phyloP scores from a whole-genome alignment of 2,797 vertebrate species.

The Todus mexicanus region DNA sequence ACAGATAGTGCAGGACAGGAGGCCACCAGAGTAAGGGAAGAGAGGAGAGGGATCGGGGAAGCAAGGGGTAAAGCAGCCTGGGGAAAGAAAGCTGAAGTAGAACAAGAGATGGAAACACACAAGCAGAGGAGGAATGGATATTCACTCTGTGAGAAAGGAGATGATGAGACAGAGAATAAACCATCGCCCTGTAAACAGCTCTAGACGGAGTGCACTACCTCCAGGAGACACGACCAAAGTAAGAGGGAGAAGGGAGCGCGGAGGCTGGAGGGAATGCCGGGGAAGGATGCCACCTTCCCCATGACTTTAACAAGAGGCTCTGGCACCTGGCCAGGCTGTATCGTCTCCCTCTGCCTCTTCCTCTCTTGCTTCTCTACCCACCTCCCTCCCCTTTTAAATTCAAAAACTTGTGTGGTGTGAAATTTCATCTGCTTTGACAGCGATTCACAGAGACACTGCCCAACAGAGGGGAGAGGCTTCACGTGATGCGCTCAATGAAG shows the following conservation, averaged over 20 bases:
- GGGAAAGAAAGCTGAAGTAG: background rate
- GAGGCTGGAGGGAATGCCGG: background rate
- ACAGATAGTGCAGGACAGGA: background rate
- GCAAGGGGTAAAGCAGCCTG: background rate
- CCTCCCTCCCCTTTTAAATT: conserved; percentile 39
- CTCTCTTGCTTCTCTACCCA: background rate
- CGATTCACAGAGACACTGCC: conserved; percentile 20
- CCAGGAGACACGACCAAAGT: background rate
- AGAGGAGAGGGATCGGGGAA: background rate
- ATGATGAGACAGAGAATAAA: conserved; percentile 28
- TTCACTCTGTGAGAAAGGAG: background rate
- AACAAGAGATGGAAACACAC: background rate
- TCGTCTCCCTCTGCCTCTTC: conserved; percentile 27
- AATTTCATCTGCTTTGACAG: conserved; percentile 12
- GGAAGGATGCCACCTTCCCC: conserved; percentile 48
- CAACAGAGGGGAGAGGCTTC: background rate
- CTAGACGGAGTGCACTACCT: background rate
- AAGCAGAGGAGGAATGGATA: background rate
- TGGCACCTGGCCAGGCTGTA: background rate
- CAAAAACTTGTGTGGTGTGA: conserved; percentile 41
- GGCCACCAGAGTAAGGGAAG: background rate
- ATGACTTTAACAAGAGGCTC: background rate
- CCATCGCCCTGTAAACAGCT: background rate
- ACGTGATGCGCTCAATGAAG: background rate
- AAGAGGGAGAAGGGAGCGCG: background rate